These are phyloP conservation scores for Sarcophilus harrisii DNA, from an alignment of 2,797 vertebrate genomes.

Conservation along the genomic window DNA sequence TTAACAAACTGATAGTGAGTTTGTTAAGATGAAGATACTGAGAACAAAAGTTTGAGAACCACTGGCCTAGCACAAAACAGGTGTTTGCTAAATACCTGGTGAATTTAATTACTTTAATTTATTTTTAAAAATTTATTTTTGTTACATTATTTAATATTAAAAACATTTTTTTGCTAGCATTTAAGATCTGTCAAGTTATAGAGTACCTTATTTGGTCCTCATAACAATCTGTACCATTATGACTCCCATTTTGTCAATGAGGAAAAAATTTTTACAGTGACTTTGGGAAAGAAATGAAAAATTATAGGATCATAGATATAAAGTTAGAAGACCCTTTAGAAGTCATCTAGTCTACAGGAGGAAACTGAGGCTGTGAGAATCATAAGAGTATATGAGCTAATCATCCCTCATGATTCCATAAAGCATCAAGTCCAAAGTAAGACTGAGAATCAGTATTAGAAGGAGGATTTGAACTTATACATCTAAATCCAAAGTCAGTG, in stretches of 20 bases:
- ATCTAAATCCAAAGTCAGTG: background rate
- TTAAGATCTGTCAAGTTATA: background rate
- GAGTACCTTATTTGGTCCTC: background rate
- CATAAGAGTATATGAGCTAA: background rate
- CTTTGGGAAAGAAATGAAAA: background rate
- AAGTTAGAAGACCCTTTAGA: background rate
- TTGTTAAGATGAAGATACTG: no score
- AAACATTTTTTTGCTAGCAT: background rate
- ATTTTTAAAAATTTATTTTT: background rate
- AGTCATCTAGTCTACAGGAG: background rate
- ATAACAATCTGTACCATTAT: background rate
- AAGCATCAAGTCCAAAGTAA: background rate
- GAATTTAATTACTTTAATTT: background rate
- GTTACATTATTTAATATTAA: background rate
- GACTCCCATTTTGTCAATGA: background rate
- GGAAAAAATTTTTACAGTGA: background rate
- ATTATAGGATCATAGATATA: background rate
- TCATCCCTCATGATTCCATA: no score
- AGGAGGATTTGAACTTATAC: background rate
- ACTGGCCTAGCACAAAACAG: background rate
- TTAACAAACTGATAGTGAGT: no score
- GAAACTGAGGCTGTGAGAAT: background rate
- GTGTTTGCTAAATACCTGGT: background rate
- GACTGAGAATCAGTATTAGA: background rate
- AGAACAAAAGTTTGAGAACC: no score